These are phyloP conservation scores for Shargacucullia verbasci DNA, from an alignment of 2,888 invertebrate species.

Conservation along the genomic window DNA sequence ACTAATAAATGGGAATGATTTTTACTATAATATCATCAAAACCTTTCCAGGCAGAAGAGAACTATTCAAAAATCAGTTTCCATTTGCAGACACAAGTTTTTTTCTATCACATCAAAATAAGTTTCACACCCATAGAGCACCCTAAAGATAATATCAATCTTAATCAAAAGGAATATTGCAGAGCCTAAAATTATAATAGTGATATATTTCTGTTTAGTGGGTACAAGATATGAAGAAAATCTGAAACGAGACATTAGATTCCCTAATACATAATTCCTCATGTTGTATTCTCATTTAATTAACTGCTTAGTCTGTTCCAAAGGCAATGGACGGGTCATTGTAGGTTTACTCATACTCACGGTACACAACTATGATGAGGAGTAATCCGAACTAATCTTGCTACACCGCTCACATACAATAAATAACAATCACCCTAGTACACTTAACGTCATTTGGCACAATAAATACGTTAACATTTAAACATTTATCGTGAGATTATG, in stretches of 20 bases:
- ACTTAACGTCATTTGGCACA: slow-evolving; percentile 18
- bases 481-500: slow-evolving; percentile 5
- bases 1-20: too few relatives aligned
- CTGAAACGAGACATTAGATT: slow-evolving; percentile 1
- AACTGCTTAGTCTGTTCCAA: background rate
- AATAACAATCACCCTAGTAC: slow-evolving; percentile 45
- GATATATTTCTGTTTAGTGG: too few relatives aligned
- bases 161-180: too few relatives aligned
- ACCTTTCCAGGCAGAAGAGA: too few relatives aligned
- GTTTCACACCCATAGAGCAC: too few relatives aligned
- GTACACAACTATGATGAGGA: slow-evolving; percentile 7
- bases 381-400: slow-evolving; percentile 13
- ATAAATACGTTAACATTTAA: slow-evolving; percentile 8
- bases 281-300: background rate
- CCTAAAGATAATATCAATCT: too few relatives aligned
- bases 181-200: too few relatives aligned
- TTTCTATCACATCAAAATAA: too few relatives aligned
- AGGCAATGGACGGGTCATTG: background rate
- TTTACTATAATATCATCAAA: too few relatives aligned
- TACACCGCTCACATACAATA: slow-evolving; percentile 40
- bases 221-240: background rate
- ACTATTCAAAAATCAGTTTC: too few relatives aligned
- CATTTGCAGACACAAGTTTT: too few relatives aligned
- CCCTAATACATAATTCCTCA: background rate
- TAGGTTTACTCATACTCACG: slow-evolving; percentile 1